A percentile compares a stretch with the other conserved stretches of the same genome.
Evolutionary conservation across 2,888 invertebrate genomes (phyloP).

Genomic region (Elaeidobius kamerunicus): DNA sequence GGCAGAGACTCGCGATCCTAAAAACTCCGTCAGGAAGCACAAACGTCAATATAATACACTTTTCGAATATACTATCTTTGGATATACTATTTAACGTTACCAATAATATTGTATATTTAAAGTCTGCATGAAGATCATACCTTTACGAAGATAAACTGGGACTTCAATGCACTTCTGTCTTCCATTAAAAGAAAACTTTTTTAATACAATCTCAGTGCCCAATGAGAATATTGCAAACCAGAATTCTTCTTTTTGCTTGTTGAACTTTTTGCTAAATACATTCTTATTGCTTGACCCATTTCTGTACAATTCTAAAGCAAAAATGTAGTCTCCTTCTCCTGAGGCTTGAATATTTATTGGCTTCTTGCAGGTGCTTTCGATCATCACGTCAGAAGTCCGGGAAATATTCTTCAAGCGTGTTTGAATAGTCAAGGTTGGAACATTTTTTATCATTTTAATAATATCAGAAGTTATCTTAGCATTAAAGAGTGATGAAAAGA

Average conservation of each 20-base stretch:
- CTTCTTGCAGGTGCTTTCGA: too few relatives aligned
- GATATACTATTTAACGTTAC: too few relatives aligned
- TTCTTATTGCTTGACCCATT: constrained; percentile 46
- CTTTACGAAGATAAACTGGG: constrained; percentile 57
- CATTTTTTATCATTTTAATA: constrained; percentile 38
- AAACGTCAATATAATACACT: too few relatives aligned
- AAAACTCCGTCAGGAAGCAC: too few relatives aligned
- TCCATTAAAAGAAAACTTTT: constrained; percentile 69
- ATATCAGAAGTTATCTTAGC: constrained; percentile 37
- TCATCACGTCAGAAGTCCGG: too few relatives aligned
- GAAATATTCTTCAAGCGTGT: constrained; percentile 32
- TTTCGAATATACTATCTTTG: too few relatives aligned
- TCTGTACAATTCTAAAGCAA: constrained; percentile 41
- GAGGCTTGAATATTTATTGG: constrained; percentile 20
- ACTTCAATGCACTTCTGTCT: constrained; percentile 47
- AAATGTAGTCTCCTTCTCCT: constrained; percentile 36
- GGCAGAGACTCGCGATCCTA: too few relatives aligned
- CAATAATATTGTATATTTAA: too few relatives aligned
- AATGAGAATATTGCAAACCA: constrained; percentile 90
- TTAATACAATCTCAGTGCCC: constrained; percentile 68
- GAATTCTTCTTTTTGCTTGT: constrained; percentile 92
- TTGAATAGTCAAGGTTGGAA: constrained; percentile 43
- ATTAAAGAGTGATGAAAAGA: constrained; percentile 37
- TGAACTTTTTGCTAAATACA: constrained; percentile 81
- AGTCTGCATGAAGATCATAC: constrained; percentile 40